Conservation (phyloP, 2,888 invertebrate species). For the Dryobota labecula region DNA sequence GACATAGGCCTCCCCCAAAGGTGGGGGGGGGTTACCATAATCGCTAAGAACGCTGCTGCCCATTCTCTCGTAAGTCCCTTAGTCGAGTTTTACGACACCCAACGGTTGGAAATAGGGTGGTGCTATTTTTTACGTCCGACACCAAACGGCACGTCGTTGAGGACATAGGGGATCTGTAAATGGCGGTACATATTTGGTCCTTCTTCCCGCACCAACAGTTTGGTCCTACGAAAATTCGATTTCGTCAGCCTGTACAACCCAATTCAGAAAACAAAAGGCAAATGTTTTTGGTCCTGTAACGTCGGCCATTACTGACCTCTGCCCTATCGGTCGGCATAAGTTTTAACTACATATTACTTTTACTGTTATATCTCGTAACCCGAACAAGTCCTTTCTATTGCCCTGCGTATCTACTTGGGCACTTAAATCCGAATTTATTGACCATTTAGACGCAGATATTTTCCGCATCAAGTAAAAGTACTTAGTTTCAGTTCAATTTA, state of each 20-base stretch:
- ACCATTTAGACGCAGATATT: slow-evolving; percentile 57
- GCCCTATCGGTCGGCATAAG: slow-evolving; percentile 38
- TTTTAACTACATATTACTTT: slow-evolving; percentile 63
- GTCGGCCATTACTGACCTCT: slow-evolving; percentile 42
- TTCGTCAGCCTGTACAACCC: background rate
- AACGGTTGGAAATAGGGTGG: too few species aligned
- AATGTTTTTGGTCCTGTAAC: slow-evolving; percentile 21
- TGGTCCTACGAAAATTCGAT: slow-evolving; percentile 36
- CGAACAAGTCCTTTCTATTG: slow-evolving; percentile 19
- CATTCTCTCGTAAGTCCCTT: too few species aligned
- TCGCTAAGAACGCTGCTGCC: too few species aligned
- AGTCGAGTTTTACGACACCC: too few species aligned
- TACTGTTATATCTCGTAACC: slow-evolving; percentile 35
- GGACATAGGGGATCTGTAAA: background rate
- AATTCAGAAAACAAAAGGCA: slow-evolving; percentile 38
- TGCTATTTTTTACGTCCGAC: too few species aligned
- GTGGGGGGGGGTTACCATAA: too few species aligned
- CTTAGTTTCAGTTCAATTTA: slow-evolving; percentile 33
- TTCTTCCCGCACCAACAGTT: slow-evolving; percentile 1
- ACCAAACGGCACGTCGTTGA: too few species aligned
- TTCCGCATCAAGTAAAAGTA: slow-evolving; percentile 38
- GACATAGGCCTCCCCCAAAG: too few species aligned
- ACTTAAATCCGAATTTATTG: slow-evolving; percentile 59
- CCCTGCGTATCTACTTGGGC: slow-evolving; percentile 33
- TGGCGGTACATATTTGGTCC: background rate